Conservation (phyloP, 2,113 vertebrate species). For the Hoplias malabaricus region DNA sequence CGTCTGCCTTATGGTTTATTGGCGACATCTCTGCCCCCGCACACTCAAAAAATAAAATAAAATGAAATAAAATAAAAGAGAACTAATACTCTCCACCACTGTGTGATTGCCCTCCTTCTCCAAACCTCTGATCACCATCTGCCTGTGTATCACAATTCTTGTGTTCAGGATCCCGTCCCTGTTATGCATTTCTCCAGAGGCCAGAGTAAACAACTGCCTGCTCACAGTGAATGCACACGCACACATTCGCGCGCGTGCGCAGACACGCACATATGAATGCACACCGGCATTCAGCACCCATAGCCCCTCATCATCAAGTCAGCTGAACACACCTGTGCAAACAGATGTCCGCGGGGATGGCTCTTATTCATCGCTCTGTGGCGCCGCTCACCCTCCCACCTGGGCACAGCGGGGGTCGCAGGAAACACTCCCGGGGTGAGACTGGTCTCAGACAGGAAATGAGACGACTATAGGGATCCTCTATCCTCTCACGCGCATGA, state of each 20-base stretch:
- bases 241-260: not conserved
- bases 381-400: conserved; percentile 24
- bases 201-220: not conserved
- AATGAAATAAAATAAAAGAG: not conserved
- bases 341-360: conserved; percentile 74
- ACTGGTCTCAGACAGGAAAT: conserved; percentile 58
- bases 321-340: conserved; percentile 75
- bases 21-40: not conserved
- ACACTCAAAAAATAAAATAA: not conserved
- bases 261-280: conserved; percentile 47
- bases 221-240: not conserved
- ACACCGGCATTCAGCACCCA: conserved; percentile 42
- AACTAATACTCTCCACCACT: conserved; percentile 5
- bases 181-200: not conserved
- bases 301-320: conserved; percentile 74
- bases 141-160: conserved; percentile 58
- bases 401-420: conserved; percentile 55
- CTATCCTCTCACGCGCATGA: conserved; percentile 47
- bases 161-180: conserved; percentile 29
- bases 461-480: not conserved
- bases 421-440: conserved; percentile 54
- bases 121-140: conserved; percentile 61
- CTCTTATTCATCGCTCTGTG: conserved; percentile 63
- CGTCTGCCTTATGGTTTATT: conserved; percentile 14
- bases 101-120: not conserved